Evolutionary conservation across 2,797 vertebrate species (phyloP).

Genomic region (Dromococcyx pavoninus): DNA sequence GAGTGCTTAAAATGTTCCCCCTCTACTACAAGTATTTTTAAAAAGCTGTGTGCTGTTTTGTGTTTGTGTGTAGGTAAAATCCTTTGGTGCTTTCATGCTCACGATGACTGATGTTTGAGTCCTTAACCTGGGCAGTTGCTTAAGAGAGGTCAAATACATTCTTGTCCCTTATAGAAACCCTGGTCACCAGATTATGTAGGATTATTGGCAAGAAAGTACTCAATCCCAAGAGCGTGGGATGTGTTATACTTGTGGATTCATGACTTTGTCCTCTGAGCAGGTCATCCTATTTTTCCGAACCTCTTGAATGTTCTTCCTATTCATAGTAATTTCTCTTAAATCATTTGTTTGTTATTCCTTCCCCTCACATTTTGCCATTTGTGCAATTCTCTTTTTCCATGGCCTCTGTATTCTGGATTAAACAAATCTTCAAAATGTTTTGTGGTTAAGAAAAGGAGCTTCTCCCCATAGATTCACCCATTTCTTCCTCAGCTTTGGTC

Average conservation of each 20-base stretch:
- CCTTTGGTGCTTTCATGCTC: neutral
- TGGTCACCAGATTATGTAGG: neutral
- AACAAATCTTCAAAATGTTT: neutral
- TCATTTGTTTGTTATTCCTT: neutral
- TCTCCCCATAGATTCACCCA: neutral
- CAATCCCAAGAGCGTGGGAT: neutral
- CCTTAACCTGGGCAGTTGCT: neutral
- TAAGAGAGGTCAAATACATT: neutral
- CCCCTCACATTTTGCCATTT: neutral
- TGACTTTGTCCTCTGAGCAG: neutral
- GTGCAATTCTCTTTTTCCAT: neutral
- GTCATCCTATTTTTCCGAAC: neutral
- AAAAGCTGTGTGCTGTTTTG: neutral
- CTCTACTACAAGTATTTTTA: neutral
- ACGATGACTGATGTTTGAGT: neutral
- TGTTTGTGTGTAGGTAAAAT: neutral
- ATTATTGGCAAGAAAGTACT: neutral
- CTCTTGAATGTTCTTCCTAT: neutral
- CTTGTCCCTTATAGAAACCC: neutral
- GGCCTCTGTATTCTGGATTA: neutral
- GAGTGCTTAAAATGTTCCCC: neutral
- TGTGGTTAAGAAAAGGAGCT: neutral
- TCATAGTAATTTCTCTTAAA: neutral
- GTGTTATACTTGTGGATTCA: neutral
- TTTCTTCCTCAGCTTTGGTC: neutral